Base-by-base conservation (phyloP, 1,140 invertebrate genomes). In the Caenorhabditis remanei region DNA sequence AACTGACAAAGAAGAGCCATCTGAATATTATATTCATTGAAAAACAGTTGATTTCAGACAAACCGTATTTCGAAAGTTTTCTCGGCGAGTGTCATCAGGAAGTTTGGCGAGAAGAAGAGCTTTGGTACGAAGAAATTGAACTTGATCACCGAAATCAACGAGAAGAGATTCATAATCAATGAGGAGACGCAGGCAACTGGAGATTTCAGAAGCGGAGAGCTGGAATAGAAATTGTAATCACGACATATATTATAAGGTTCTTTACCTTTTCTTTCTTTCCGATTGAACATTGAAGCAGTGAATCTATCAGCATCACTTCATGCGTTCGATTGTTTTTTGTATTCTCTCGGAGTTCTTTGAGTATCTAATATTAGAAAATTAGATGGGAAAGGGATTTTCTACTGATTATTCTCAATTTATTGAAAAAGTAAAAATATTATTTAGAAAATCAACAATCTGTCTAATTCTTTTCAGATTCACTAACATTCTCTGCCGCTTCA, bases 301-400 rank as follows among this genome's bases (percentile, higher is more conserved):
- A 79, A 50, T 79, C 71, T 19, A 79, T 79, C 7, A 79, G 71
- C 71, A 79, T 79, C 8, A 79, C 53, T 43, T 79, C 71, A 79
- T 79, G 71, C 4, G 71, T 79, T 13, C 71, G 43, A 14, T 79
- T 79, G 71, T 79, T 79, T 79, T 79, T 79, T 5, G 46, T 79
- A 9, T 24, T 79, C 24, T 79, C 71, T 11, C 71, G 46, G 71
- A 79, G 71, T 4, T 53, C 46, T 7, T 19, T 79, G 19, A 79
- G 71, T 14, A 79, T 79, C 71, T 1, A 32, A 1, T n/a, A n/a
- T n/a, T n/a, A n/a, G n/a, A n/a, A n/a, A n/a, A n/a, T n/a, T n/a
- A n/a, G n/a, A n/a, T n/a, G n/a, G n/a, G n/a, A n/a, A n/a, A n/a
- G n/a, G n/a, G n/a, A 19, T 58, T 58, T 19, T 58, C 14, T 16